A percentile compares a stretch with the other conserved stretches of the same genome.
Evolutionary conservation across 1,140 invertebrate genomes (phyloP).

Genomic region (Sarcophaga peregrina): DNA sequence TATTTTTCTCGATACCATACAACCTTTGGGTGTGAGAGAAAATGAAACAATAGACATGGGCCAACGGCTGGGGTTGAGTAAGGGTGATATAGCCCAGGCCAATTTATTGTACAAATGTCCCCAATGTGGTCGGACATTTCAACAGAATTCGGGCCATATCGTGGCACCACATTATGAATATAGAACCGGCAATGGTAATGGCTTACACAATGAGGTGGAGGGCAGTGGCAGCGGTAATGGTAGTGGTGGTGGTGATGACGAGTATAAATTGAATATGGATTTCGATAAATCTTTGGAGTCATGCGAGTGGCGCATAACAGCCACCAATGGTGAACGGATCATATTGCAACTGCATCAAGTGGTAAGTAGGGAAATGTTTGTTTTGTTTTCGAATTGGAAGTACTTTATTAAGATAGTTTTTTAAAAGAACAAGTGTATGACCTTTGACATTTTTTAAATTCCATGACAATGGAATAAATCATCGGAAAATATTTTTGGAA

Average conservation of each 20-base stretch:
- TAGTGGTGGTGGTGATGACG: conserved; percentile 49
- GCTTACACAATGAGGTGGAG: conserved; percentile 38
- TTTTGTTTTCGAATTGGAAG: too few relatives aligned
- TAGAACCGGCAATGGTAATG: not conserved
- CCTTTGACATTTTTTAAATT: too few relatives aligned
- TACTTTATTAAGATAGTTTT: too few relatives aligned
- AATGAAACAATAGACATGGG: conserved; percentile 89
- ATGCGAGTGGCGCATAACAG: conserved; percentile 96
- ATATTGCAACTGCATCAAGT: conserved; percentile 88
- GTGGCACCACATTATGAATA: conserved; percentile 55
- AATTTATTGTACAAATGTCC: conserved; percentile 95
- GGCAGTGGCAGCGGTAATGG: conserved; percentile 53
- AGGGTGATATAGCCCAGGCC: conserved; percentile 95
- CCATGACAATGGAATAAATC: too few relatives aligned
- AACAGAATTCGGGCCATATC: conserved; percentile 75
- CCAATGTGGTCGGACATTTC: conserved; percentile 90
- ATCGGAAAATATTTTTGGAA: too few relatives aligned
- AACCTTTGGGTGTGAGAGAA: conserved; percentile 85
- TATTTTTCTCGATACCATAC: conserved; percentile 93
- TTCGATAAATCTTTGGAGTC: conserved; percentile 82
- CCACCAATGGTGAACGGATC: conserved; percentile 95
- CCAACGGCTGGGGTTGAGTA: conserved; percentile 88
- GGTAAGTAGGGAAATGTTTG: conserved; percentile 62
- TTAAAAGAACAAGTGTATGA: too few relatives aligned
- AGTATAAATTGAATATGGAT: conserved; percentile 15